Base-by-base conservation (phyloP, 2,797 vertebrate species). In the Threskiornis aethiopicus region DNA sequence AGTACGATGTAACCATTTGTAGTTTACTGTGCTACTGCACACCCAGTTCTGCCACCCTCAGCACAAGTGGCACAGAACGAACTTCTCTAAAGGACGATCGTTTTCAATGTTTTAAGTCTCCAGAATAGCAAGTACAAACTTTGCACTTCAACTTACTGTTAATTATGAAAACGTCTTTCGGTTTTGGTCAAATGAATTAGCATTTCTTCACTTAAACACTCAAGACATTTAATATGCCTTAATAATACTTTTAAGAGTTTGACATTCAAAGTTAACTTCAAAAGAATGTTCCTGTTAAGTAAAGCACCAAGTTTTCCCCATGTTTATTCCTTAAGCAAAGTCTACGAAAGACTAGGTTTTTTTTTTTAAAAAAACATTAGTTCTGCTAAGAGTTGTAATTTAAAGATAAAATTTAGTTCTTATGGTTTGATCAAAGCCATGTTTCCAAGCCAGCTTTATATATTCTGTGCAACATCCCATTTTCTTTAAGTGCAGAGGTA, bases 291-390 rank as follows among this genome's bases (percentile, higher is more conserved):
- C 41, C 46, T 5, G 7, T 89, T 95, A 90, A 86, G 90, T 28
- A 66, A 86, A 96, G 82, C 84, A 96, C 54, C 86, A 93, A 80
- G 61, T 92, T 89, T 95, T 90, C 92, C 87, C 90, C 80, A 28
- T 78, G 49, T 97, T 97, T 97, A 97, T 77, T 88, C 80, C 70
- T 97, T 96, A 93, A 76, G 89, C 90, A 95, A 97, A 97, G 90
- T 87, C 65, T 81, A 86, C 5, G n/a, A 95, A 79, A 97, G 65
- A 83, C 49, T 69, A 93, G 78, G 8, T 22, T 21, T 20, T 47
- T 47, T 24, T 24, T 46, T 51, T 73, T 39, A 37, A n/a, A 25
- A 87, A 87, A 86, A 89, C 77, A 81, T 93, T 77, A 94, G 62
- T 72, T 97, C 84, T 94, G 87, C 64, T 89, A 83, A 88, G 6